Conservation (phyloP, 2,113 vertebrate species). For the Pteruthius melanotis region DNA sequence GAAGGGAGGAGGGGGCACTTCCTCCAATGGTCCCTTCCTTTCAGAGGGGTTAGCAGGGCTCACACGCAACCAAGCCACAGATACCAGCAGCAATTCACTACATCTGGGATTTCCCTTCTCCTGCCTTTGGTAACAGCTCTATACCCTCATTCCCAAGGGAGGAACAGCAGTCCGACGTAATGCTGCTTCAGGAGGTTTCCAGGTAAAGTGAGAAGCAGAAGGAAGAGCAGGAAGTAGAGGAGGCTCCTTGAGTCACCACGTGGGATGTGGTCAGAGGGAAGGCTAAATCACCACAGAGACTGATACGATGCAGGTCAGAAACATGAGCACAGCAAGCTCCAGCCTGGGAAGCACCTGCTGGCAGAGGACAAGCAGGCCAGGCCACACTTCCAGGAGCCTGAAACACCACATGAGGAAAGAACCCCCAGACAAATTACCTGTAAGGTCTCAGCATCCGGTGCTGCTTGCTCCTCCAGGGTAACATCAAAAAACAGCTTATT, state of each 20-base stretch:
- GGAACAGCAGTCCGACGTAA: background rate
- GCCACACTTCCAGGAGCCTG: background rate
- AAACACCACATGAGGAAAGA: background rate
- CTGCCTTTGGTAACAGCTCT: background rate
- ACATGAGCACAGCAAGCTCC: background rate
- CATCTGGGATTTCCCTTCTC: background rate
- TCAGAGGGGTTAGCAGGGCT: background rate
- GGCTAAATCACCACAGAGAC: background rate
- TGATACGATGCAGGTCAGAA: background rate
- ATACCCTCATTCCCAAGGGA: background rate
- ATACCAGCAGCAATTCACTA: background rate
- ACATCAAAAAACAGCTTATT: slow-evolving; percentile 91
- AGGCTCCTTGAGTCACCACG: background rate
- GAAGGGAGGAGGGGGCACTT: background rate
- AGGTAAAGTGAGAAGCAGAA: background rate
- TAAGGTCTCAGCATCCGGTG: slow-evolving; percentile 83
- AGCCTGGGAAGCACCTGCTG: background rate
- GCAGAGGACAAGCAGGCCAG: background rate
- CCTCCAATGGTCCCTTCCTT: background rate
- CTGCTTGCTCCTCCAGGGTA: slow-evolving; percentile 75
- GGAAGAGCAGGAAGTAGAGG: background rate
- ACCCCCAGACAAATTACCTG: slow-evolving; percentile 74
- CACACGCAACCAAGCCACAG: fast-evolving
- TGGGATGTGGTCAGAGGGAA: background rate
- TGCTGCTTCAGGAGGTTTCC: background rate